Evolutionary conservation across 1,140 invertebrate genomes (phyloP).

Genomic region (Galleria mellonella): DNA sequence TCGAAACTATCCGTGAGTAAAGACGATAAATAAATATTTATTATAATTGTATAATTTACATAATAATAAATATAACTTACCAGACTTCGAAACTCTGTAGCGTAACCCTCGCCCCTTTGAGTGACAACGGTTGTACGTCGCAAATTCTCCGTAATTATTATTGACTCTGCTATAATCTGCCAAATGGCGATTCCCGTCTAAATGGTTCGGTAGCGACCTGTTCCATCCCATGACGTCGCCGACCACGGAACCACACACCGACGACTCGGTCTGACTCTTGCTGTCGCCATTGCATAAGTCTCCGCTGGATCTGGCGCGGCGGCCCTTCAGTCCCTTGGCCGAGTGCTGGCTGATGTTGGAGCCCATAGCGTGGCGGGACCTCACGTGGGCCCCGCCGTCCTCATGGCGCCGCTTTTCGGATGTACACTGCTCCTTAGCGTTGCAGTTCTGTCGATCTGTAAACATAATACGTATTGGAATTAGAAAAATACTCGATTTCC

Average conservation of each 20-base stretch:
- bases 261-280: conserved; percentile 81
- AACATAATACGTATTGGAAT: conserved; percentile 1
- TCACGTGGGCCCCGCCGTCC: conserved; percentile 56
- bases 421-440: conserved; percentile 21
- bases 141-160: conserved; percentile 77
- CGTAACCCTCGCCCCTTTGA: conserved; percentile 72
- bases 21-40: no score
- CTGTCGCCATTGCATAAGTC: conserved; percentile 82
- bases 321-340: conserved; percentile 79
- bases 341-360: conserved; percentile 84
- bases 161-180: conserved; percentile 76
- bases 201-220: conserved; percentile 81
- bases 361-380: conserved; percentile 77
- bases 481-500: not conserved
- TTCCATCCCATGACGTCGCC: conserved; percentile 68
- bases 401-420: conserved; percentile 43
- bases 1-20: no score
- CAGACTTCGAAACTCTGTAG: conserved; percentile 68
- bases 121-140: conserved; percentile 74
- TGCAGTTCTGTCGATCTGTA: conserved; percentile 34
- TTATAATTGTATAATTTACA: no score
- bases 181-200: conserved; percentile 78
- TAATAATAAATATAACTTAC: conserved; percentile 35
- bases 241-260: conserved; percentile 64
- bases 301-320: conserved; percentile 82